Evolutionary conservation across 2,113 vertebrate species (phyloP), one percentile per base, ranked within the genome.

Genomic region (Brachypteracias leptosomus): DNA sequence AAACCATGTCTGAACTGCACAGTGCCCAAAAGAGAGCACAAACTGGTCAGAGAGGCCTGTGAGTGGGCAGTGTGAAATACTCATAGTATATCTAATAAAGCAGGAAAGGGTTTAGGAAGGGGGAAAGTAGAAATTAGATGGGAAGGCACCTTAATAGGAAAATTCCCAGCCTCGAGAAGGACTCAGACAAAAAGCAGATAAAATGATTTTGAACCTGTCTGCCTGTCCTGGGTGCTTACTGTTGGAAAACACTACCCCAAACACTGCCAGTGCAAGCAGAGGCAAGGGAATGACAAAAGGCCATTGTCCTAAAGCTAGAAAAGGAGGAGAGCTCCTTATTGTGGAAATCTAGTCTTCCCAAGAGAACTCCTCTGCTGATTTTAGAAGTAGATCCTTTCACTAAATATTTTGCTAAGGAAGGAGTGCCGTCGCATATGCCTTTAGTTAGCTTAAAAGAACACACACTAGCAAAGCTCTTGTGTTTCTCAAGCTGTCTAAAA

Each of bases 321-420:
- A 59, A 54, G 31, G 28, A 77, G 61, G 3, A 47, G 10, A 67
- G 80, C 90, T 91, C 87, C 81, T 52, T 89, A 31, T 46, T 90
- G 71, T 92, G 55, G 72, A 96, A 97, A 96, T 85, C 40, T 66
- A 87, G 68, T 67, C 86, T 74, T 94, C 82, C 92, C 10, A 7
- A 82, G 49, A 89, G n/a, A 75, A 62, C 65, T 79, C 12, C 36
- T 84, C n/a, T 79, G 66, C 35, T 87, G 73, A 79, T 59, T 84
- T 74, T 42, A 90, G 57, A 84, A 62, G 52, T 19, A 66, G 81
- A 67, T 63, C 36, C 19, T 94, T 83, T 81, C 88, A 93, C 91
- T 95, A 82, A 92, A 82, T 82, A 35, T 85, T 87, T 93, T 91
- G 33, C n/a, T 71, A 74, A 94, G 36, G 58, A 94, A 90, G 49